Conservation (phyloP, 2,113 vertebrate genomes). For the Bettongia penicillata region DNA sequence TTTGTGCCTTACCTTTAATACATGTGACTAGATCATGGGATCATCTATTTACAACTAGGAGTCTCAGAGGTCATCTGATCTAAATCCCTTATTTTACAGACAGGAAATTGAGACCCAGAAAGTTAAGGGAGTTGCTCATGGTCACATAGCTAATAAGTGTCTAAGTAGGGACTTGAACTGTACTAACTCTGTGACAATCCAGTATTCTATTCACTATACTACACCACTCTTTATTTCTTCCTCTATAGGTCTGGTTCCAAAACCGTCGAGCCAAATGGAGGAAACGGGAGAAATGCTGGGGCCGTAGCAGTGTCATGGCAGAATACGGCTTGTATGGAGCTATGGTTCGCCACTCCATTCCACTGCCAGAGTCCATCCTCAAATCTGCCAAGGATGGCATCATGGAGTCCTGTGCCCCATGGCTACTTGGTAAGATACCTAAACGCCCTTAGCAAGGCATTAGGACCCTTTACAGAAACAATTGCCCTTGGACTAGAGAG, state of each 20-base stretch:
- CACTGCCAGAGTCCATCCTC: constrained; percentile 98
- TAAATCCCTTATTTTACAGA: background rate
- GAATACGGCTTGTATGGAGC: constrained; percentile 98
- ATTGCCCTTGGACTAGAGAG: background rate
- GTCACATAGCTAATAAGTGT: background rate
- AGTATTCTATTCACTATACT: background rate
- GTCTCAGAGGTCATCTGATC: background rate
- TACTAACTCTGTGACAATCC: background rate
- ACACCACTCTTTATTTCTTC: background rate
- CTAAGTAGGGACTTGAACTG: background rate
- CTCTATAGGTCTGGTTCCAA: constrained; percentile 98
- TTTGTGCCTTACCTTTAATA: background rate
- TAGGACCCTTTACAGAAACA: background rate
- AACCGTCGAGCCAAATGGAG: constrained; percentile 99
- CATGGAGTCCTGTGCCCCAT: constrained; percentile 99
- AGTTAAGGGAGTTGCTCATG: background rate
- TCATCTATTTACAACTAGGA: background rate
- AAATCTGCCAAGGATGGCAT: constrained; percentile 99
- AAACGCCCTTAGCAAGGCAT: background rate
- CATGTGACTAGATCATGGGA: background rate
- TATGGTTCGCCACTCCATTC: constrained; percentile 99
- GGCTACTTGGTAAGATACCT: constrained; percentile 94
- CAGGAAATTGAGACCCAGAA: background rate
- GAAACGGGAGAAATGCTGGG: constrained; percentile 99
- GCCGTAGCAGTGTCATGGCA: constrained; percentile 98